Evolutionary conservation across 2,888 invertebrate genomes (phyloP), one percentile per base, ranked within the genome.

Genomic region (Malachius bipustulatus): DNA sequence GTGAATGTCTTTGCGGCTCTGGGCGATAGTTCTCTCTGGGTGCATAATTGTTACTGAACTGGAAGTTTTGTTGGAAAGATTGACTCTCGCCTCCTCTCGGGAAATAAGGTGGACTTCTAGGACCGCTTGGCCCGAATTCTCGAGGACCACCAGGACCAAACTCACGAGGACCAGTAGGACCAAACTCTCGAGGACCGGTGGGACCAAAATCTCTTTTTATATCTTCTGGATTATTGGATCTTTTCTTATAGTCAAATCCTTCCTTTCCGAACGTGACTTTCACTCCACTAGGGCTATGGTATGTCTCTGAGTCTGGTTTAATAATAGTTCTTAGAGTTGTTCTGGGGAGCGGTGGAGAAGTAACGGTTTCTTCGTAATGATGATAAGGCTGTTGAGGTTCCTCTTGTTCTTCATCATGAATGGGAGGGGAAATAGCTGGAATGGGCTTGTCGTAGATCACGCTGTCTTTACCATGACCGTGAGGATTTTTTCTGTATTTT

Each of bases 291-390:
- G 80, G 75, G 41, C 80, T 80, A 49, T 87, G 84, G 49, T 80
- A 87, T 9, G 75, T 70, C 61, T 88, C 85, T 2, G 87, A 87
- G 50, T 88, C 88, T 0, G 88, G 88, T 48, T 82, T 79, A 34
- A 89, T 88, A 26, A 89, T 77, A 1, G 88, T 81, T 52, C 88
- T 68, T 34, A 87, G 60, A 1, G 88, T 88, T 1, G 89, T 89
- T 1, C 81, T 76, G 39, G 75, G 74, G 31, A 73, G 71, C 2
- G 75, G 66, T 2, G 71, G 58, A 2, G 60, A 53, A 8, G 36
- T 30, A 10, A 43, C 43, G 2, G 37, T 41, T 3, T 38, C 29
- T 42, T 51, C 48, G 11, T 40, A 46, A 30, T 34, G 46, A 32
- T 55, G 50, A 38, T 52, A 45, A 3, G 64, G 69, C 14, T 72